These are phyloP conservation scores for Condylura cristata DNA, from an alignment of 2,113 vertebrate genomes.

Conservation along the genomic window DNA sequence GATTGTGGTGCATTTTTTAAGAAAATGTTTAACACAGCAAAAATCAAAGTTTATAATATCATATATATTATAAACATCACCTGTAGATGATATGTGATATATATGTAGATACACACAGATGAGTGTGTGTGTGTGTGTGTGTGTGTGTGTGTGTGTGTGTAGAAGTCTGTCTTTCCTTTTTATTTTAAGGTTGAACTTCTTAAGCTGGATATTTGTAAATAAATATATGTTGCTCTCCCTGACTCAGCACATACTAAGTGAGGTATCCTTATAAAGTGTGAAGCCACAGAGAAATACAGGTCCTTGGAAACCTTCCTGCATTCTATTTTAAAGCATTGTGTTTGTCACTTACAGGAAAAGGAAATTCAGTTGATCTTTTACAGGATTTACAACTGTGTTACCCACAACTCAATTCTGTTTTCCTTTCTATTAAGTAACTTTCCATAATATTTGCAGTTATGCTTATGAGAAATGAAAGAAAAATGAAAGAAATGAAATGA, in stretches of 20 bases:
- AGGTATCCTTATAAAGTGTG: not conserved
- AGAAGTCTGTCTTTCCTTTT: not conserved
- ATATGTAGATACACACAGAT: not conserved
- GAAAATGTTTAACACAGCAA: not conserved
- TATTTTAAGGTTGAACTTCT: not conserved
- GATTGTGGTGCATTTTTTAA: not conserved
- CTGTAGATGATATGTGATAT: not conserved
- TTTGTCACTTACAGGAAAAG: constrained; percentile 16
- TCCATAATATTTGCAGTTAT: not conserved
- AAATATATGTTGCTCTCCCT: not conserved
- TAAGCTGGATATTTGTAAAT: not conserved
- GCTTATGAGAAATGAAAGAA: constrained; percentile 30
- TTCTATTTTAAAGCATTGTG: constrained; percentile 30
- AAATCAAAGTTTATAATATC: constrained; percentile 23
- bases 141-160: not conserved
- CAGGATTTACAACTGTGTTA: constrained; percentile 46
- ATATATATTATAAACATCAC: not conserved
- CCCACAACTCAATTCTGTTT: not conserved
- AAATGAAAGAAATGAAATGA: constrained; percentile 24
- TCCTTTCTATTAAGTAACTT: constrained; percentile 17
- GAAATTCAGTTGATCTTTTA: constrained; percentile 30
- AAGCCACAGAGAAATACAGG: not conserved
- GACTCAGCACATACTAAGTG: not conserved
- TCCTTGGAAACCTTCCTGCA: not conserved
- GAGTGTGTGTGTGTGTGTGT: not conserved